Percentiles rank a stretch among this genome's conserved stretches.
Conservation (phyloP, 2,888 invertebrate species). For the Chouioia cunea region DNA sequence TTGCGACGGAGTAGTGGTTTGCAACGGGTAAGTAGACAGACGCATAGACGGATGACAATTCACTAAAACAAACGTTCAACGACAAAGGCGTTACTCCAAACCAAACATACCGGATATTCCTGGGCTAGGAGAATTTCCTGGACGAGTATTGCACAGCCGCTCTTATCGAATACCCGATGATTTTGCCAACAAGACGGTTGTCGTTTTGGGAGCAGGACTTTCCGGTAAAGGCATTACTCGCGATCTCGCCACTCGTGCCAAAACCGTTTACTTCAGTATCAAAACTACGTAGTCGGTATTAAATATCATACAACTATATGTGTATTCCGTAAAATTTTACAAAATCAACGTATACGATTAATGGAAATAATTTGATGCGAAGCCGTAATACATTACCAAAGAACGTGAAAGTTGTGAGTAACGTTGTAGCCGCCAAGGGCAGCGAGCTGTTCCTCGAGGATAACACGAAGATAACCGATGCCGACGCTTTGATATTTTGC, state of each 20-base stretch:
- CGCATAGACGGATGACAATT: no score
- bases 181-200: constrained; percentile 73
- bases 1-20: no score
- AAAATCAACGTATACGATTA: no score
- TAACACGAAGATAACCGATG: constrained; percentile 71
- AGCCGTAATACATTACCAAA: no score
- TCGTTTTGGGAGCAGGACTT: constrained; percentile 81
- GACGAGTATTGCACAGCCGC: constrained; percentile 79
- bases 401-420: no score
- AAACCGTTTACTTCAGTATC: constrained; percentile 72
- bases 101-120: constrained; percentile 70
- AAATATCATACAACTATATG: no score
- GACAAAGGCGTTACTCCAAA: constrained; percentile 70
- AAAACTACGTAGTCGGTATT: constrained; percentile 58
- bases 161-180: constrained; percentile 77
- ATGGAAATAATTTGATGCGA: no score
- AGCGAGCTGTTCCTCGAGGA: constrained; percentile 74
- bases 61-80: no score
- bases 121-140: constrained; percentile 71
- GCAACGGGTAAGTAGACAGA: no score
- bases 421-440: constrained; percentile 69
- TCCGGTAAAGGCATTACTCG: constrained; percentile 79
- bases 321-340: no score
- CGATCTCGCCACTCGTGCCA: constrained; percentile 72
- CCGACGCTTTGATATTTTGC: constrained; percentile 79